Percentiles rank a stretch among this genome's conserved stretches.
Evolutionary conservation across 2,113 vertebrate species (phyloP).

Genomic region (Colossoma macropomum): DNA sequence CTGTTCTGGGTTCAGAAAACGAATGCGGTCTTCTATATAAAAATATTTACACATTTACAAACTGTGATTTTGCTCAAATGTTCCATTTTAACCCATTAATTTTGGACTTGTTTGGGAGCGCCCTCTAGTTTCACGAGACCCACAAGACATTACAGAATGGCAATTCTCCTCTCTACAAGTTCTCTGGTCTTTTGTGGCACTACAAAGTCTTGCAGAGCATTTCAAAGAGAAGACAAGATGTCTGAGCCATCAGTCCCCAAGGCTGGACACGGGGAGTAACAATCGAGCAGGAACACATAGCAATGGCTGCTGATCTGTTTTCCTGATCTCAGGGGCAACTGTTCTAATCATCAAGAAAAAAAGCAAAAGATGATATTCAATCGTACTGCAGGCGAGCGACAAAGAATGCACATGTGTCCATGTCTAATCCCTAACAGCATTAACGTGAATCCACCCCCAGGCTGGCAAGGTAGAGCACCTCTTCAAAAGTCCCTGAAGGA

Average conservation of each 20-base stretch:
- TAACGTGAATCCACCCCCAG: constrained; percentile 15
- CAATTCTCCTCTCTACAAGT: no score
- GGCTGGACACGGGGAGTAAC: neutral
- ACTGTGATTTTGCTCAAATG: no score
- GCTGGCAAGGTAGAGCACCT: neutral
- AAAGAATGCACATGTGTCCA: neutral
- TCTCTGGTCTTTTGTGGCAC: no score
- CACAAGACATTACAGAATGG: no score
- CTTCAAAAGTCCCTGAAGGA: neutral
- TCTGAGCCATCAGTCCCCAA: neutral
- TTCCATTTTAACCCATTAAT: no score
- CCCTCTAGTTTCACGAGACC: no score
- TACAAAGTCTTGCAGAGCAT: neutral
- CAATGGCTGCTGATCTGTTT: constrained; percentile 18
- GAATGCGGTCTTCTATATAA: no score
- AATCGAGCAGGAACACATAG: neutral
- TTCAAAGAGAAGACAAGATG: neutral
- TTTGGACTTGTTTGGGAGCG: no score
- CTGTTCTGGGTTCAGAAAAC: no score
- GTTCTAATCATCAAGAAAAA: constrained; percentile 1
- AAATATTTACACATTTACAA: no score
- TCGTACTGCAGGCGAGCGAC: constrained; percentile 3
- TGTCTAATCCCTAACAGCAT: constrained; percentile 37
- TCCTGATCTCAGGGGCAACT: neutral
- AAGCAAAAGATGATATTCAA: neutral